Conservation (phyloP, 2,113 vertebrate species). For the Ciconia maguari region DNA sequence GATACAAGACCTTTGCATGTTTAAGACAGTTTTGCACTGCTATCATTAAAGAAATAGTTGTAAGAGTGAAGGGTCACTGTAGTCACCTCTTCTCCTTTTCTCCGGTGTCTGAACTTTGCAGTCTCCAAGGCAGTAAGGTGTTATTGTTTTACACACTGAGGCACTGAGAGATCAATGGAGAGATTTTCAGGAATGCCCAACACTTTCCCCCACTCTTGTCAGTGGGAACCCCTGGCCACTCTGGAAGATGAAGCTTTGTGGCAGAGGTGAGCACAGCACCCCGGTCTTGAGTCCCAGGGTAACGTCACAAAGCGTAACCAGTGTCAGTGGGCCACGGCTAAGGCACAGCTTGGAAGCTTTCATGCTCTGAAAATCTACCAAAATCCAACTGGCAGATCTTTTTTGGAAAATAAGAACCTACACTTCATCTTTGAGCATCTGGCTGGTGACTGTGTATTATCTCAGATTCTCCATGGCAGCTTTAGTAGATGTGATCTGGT, state of each 20-base stretch:
- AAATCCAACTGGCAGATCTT: not conserved
- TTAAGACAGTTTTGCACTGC: not conserved
- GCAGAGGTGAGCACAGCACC: not conserved
- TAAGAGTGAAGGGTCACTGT: not conserved
- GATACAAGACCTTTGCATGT: not conserved
- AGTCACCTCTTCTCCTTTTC: not conserved
- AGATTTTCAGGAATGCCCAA: not conserved
- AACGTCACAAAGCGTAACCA: not conserved
- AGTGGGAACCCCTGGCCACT: not conserved
- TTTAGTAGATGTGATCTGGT: not conserved
- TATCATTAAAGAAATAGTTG: not conserved
- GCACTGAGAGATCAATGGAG: not conserved
- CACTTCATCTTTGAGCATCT: not conserved
- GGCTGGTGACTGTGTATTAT: not conserved
- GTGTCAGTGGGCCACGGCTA: not conserved
- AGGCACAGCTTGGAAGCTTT: not conserved
- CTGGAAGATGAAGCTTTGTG: not conserved
- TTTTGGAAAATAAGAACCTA: not conserved
- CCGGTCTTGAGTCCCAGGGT: not conserved
- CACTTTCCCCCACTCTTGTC: not conserved
- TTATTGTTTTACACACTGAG: not conserved
- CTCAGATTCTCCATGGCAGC: not conserved
- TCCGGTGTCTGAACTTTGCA: not conserved
- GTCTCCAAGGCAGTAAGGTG: not conserved
- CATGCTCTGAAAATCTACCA: not conserved